Evolutionary conservation across 2,113 vertebrate species (phyloP), one percentile per base, ranked within the genome.

Genomic region (Centropristis striata): DNA sequence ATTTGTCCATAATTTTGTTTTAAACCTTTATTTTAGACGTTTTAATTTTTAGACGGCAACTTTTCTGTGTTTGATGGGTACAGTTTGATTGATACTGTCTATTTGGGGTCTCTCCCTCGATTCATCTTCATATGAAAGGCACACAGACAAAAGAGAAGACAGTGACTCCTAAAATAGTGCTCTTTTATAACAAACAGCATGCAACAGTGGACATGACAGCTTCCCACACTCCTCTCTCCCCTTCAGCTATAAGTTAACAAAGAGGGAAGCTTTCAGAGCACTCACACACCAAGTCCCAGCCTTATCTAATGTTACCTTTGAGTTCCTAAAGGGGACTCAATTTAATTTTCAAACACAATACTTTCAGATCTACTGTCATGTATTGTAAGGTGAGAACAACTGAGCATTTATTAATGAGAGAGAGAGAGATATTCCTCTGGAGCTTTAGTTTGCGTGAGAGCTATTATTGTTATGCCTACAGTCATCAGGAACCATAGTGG

Each of bases 171-270:
- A 44, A 71, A 80, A 75, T 75, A 67, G 57, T n/a, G 50, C 39
- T 39, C 44, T 68, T 54, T 64, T 37, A 72, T 75, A 79, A 68
- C 5, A 53, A 78, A 78, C 39, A 41, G 61, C 65, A 68, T 75
- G 66, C 78, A 68, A 47, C 69, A 84, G 50, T 71, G 78, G 54
- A 68, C 67, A 60, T 49, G 60, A 58, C 78, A 81, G 78, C 59
- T 21, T 47, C 73, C 78, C 41, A 61, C 41, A 61, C 77, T 78
- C 64, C 37, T 71, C 39, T 36, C 55, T 59, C 57, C 63, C 15
- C 37, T 71, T 75, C 60, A 79, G 74, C 64, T 21, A 46, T 18
- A 71, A 57, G 55, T 51, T 73, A 67, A 58, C 46, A 60, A 75
- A 54, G 7, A 69, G 50, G 14, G 41, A 60, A 64, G 47, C 73